These are phyloP conservation scores for Strongylocentrotus purpuratus DNA, from an alignment of 35 echinoderm and acorn worm species.

Conservation along the genomic window DNA sequence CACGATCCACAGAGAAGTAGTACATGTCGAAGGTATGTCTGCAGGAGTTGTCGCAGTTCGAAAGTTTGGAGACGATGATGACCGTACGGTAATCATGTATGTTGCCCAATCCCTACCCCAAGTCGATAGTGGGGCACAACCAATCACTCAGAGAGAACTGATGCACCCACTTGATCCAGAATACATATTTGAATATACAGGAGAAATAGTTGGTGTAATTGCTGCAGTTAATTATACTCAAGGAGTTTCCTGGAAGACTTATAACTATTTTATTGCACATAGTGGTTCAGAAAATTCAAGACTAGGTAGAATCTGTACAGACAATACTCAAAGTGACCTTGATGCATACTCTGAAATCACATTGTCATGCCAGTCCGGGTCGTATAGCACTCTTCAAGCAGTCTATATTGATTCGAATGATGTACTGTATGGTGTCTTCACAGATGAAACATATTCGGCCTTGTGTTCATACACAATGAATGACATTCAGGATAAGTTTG, in stretches of 20 bases:
- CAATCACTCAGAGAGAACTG: neutral
- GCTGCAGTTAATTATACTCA: neutral
- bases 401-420: neutral
- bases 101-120: neutral
- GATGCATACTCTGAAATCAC: neutral
- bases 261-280: neutral
- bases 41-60: neutral
- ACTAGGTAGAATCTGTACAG: neutral
- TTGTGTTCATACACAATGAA: slow-evolving; percentile 8
- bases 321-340: neutral
- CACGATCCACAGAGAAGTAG: neutral
- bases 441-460: neutral
- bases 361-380: neutral
- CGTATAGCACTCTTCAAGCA: neutral
- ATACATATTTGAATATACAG: neutral
- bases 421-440: neutral
- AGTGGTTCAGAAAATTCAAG: neutral
- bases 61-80: neutral
- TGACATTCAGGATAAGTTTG: neutral
- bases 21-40: neutral
- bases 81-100: neutral
- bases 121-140: neutral
- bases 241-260: neutral
- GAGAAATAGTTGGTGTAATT: neutral
- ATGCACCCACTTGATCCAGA: too few species aligned